Conservation (phyloP, 2,113 vertebrate species). For the Datnioides undecimradiatus region DNA sequence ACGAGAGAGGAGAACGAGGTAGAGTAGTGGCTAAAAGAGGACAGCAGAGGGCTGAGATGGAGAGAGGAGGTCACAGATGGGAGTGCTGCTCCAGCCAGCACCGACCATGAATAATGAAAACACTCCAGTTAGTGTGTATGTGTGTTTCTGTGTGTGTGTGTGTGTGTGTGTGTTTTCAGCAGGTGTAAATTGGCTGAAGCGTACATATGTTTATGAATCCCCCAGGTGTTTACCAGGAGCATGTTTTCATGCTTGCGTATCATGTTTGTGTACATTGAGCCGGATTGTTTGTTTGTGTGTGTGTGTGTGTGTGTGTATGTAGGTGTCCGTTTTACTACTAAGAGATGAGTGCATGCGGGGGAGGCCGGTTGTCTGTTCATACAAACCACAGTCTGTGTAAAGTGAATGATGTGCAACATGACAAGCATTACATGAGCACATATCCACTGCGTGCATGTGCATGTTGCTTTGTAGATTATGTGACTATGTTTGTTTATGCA, state of each 20-base stretch:
- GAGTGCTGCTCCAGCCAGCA: slow-evolving; percentile 19
- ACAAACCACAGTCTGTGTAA: slow-evolving; percentile 22
- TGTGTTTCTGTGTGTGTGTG: slow-evolving; percentile 9
- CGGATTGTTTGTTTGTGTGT: slow-evolving; percentile 20
- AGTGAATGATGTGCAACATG: slow-evolving; percentile 22
- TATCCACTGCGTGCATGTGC: not conserved
- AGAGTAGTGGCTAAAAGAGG: not conserved
- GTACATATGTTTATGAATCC: slow-evolving; percentile 14
- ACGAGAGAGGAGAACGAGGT: not conserved
- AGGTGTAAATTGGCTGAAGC: slow-evolving; percentile 4
- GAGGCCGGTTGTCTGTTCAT: slow-evolving; percentile 2
- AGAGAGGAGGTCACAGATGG: slow-evolving; percentile 49
- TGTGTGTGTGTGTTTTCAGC: slow-evolving; percentile 12
- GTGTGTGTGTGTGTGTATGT: slow-evolving; percentile 14
- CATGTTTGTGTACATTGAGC: slow-evolving; percentile 18
- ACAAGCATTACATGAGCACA: not conserved
- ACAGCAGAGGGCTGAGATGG: slow-evolving; percentile 1
- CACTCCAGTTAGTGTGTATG: not conserved
- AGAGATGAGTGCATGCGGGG: slow-evolving; percentile 8
- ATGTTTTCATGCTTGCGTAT: slow-evolving; percentile 5
- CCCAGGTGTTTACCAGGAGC: slow-evolving; percentile 11
- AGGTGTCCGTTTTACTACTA: not conserved
- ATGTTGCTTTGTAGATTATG: not conserved
- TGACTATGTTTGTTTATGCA: not conserved
- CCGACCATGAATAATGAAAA: slow-evolving; percentile 50